Evolutionary conservation across 2,113 vertebrate species (phyloP).

Genomic region (Channa argus): DNA sequence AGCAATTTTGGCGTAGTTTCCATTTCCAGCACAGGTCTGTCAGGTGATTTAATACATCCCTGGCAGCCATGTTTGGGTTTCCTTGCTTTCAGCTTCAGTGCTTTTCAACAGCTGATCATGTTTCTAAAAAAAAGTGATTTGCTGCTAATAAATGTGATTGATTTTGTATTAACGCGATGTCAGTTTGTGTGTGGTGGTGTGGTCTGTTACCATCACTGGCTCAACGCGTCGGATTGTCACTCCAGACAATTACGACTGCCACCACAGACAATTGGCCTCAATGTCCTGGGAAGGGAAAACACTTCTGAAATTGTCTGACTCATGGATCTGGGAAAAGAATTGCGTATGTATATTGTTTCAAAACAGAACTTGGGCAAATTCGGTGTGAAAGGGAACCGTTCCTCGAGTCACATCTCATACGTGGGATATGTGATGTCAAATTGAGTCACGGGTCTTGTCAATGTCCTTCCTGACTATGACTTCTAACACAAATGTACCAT

Average conservation of each 20-base stretch:
- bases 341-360: too few relatives aligned
- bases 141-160: constrained; percentile 31
- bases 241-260: constrained; percentile 29
- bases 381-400: neutral
- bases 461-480: too few relatives aligned
- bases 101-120: constrained; percentile 34
- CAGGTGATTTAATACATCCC: constrained; percentile 50
- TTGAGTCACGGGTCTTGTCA: too few relatives aligned
- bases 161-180: constrained; percentile 26
- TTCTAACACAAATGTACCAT: too few relatives aligned
- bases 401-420: neutral
- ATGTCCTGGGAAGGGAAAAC: neutral
- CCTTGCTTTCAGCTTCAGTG: constrained; percentile 8
- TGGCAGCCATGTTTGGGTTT: constrained; percentile 48
- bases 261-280: neutral
- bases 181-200: neutral
- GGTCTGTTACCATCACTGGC: constrained; percentile 15
- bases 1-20: constrained; percentile 62
- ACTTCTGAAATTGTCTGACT: constrained; percentile 1
- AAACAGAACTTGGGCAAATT: too few relatives aligned
- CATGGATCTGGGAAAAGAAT: neutral
- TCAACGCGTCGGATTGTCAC: constrained; percentile 29
- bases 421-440: too few relatives aligned
- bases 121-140: constrained; percentile 40
- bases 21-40: constrained; percentile 39